Evolutionary conservation across 1,140 invertebrate species (phyloP).

Genomic region (Zaprionus taronus): DNA sequence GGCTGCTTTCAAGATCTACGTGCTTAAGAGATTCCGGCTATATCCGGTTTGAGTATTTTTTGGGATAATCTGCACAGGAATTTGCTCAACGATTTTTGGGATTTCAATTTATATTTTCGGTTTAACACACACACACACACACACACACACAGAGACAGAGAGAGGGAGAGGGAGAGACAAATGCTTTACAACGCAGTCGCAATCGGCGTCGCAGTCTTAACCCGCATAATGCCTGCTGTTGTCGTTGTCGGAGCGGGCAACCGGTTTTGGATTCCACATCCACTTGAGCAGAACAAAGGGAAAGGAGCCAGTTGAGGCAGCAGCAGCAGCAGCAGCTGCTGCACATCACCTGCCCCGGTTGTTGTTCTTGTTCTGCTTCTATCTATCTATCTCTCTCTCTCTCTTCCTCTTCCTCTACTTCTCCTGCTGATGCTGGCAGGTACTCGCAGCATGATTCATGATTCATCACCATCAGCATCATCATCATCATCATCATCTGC

Average conservation of each 20-base stretch:
- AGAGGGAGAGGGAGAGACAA: neutral
- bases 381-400: no score
- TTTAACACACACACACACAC: conserved; percentile 1
- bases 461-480: conserved; percentile 35
- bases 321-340: conserved; percentile 20
- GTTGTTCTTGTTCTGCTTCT: conserved; percentile 5
- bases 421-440: conserved; percentile 32
- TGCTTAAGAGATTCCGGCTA: neutral
- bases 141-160: neutral
- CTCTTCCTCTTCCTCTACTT: neutral
- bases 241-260: conserved; percentile 1
- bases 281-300: conserved; percentile 14
- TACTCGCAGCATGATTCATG: conserved; percentile 36
- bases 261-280: conserved; percentile 29
- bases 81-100: conserved; percentile 5
- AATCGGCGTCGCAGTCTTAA: conserved; percentile 8
- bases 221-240: conserved; percentile 28
- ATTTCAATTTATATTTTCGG: conserved; percentile 15
- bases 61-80: conserved; percentile 10
- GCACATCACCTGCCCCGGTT: conserved; percentile 50
- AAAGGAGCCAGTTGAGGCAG: conserved; percentile 27
- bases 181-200: conserved; percentile 7
- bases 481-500: conserved; percentile 18
- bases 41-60: conserved; percentile 3
- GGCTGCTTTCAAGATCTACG: conserved; percentile 5